A percentile compares a stretch with the other conserved stretches of the same genome.
These are phyloP conservation scores for Otolemur garnettii DNA, from an alignment of 2,113 vertebrate species.

Conservation along the genomic window DNA sequence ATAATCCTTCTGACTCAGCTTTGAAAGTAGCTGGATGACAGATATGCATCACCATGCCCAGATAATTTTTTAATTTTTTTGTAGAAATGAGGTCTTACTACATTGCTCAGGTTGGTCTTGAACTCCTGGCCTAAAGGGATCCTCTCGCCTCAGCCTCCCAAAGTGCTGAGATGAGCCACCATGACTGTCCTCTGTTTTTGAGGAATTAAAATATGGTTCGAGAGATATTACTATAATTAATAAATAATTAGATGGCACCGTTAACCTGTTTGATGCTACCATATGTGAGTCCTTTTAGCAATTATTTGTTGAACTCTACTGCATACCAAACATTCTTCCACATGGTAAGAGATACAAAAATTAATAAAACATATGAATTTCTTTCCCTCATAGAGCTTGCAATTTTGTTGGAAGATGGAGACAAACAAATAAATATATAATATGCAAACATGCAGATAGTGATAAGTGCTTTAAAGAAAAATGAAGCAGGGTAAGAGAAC, in stretches of 20 bases:
- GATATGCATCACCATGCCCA: no score
- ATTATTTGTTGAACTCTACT: neutral
- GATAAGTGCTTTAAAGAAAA: constrained; percentile 32
- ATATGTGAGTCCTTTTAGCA: neutral
- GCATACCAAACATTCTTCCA: neutral
- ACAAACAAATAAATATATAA: neutral
- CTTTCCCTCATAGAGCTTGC: neutral
- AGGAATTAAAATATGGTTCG: constrained; percentile 29
- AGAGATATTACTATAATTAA: constrained; percentile 19
- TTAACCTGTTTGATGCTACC: constrained; percentile 36
- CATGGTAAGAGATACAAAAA: neutral
- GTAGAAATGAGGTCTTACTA: no score
- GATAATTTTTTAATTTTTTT: no score
- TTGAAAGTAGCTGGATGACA: no score
- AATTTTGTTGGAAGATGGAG: neutral
- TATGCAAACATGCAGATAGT: neutral
- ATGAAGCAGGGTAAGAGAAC: neutral
- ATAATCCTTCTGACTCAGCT: no score
- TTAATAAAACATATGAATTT: neutral
- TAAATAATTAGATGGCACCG: neutral
- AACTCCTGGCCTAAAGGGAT: no score
- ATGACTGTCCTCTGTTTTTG: neutral
- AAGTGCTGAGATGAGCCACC: no score
- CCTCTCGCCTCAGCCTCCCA: no score
- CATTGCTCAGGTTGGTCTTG: no score